These are phyloP conservation scores for Temnothorax rugatulus DNA, from an alignment of 2,888 invertebrate species.

Conservation along the genomic window DNA sequence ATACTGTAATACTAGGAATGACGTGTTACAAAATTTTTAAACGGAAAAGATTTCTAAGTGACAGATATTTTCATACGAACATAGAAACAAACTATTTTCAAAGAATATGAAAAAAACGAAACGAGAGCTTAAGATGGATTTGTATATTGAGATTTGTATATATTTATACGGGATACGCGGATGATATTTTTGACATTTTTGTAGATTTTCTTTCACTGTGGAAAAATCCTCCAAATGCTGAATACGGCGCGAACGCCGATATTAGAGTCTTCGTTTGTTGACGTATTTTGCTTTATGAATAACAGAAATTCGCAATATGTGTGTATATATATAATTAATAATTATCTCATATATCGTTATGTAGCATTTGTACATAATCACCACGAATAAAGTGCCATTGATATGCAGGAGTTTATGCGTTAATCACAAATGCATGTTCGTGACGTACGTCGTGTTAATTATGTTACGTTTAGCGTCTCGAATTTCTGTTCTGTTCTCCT, in stretches of 20 bases:
- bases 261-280: conserved; percentile 52
- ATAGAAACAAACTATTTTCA: conserved; percentile 57
- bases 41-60: conserved; percentile 19
- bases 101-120: conserved; percentile 17
- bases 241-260: not conserved
- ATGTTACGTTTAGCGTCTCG: not conserved
- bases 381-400: conserved; percentile 84
- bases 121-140: conserved; percentile 43
- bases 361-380: conserved; percentile 83
- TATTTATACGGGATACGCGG: conserved; percentile 66
- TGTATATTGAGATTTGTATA: conserved; percentile 80
- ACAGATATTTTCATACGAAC: conserved; percentile 75
- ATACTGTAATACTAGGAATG: not conserved
- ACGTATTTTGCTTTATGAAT: conserved; percentile 57
- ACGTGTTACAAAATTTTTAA: conserved; percentile 39
- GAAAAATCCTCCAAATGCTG: conserved; percentile 28
- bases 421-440: not conserved
- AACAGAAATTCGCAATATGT: conserved; percentile 71
- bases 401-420: conserved; percentile 69
- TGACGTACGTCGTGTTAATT: not conserved
- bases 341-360: conserved; percentile 73
- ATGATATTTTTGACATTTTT: conserved; percentile 54
- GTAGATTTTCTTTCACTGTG: conserved; percentile 39
- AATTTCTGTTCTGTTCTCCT: not conserved
- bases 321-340: conserved; percentile 71